These are phyloP conservation scores for Synodontis membranacea DNA, from an alignment of 2,113 vertebrate species.

Conservation along the genomic window DNA sequence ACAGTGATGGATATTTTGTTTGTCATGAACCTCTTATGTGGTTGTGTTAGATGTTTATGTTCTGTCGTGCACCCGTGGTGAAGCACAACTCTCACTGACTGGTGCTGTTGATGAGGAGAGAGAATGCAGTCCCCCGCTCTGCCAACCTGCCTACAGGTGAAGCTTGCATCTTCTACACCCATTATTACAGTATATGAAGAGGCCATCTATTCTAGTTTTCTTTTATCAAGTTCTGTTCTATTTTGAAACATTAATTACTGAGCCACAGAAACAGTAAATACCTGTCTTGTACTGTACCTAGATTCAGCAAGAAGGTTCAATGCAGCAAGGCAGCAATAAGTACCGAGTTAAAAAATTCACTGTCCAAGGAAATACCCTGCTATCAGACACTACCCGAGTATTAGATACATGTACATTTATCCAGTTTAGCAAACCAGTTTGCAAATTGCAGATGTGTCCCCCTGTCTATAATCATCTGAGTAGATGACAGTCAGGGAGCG, in stretches of 20 bases:
- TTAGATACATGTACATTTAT: neutral
- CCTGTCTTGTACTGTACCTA: too few species aligned
- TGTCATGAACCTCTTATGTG: neutral
- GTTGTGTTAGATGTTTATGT: neutral
- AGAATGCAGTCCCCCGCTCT: neutral
- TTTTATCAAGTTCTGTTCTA: neutral
- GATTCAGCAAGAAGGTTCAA: too few species aligned
- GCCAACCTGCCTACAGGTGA: constrained; percentile 3
- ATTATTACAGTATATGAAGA: neutral
- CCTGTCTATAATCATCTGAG: neutral
- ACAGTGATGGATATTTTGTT: neutral
- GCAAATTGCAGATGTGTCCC: neutral
- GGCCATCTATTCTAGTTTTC: neutral
- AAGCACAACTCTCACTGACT: neutral
- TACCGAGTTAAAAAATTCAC: neutral
- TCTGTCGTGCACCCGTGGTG: neutral
- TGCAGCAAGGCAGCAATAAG: too few species aligned
- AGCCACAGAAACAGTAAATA: too few species aligned
- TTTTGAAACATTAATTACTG: too few species aligned
- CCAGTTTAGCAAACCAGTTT: neutral
- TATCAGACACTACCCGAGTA: neutral
- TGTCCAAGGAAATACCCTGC: neutral
- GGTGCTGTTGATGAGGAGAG: neutral
- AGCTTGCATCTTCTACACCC: neutral
- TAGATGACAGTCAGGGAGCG: neutral